phyloP scores from a whole-genome alignment of 2,888 invertebrate genomes.

The Drosophila mimica region DNA sequence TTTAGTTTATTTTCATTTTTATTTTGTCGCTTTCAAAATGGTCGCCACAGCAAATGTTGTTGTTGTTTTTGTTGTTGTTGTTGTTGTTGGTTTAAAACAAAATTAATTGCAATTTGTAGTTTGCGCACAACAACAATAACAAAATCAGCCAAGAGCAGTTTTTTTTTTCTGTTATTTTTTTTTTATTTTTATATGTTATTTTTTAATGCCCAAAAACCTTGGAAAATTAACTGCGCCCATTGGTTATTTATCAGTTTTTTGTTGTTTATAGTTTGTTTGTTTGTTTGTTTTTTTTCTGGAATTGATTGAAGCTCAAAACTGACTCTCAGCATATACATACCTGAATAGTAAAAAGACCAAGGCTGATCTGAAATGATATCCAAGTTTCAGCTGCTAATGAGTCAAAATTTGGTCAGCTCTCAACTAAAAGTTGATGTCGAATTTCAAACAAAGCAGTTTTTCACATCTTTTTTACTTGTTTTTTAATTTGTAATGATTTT shows the following conservation, averaged over 20 bases:
- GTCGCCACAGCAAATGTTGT: constrained; percentile 42
- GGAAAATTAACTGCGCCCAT: constrained; percentile 66
- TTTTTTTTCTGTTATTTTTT: constrained; percentile 1
- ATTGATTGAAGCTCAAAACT: constrained; percentile 2
- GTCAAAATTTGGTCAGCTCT: constrained; percentile 9
- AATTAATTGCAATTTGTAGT: constrained; percentile 75
- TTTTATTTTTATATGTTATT: constrained; percentile 12
- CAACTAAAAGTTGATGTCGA: constrained; percentile 4
- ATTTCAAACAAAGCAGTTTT: not conserved
- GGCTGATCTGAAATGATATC: constrained; percentile 9
- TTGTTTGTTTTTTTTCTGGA: constrained; percentile 32
- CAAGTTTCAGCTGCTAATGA: constrained; percentile 8
- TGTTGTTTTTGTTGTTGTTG: constrained; percentile 10
- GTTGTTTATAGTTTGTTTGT: constrained; percentile 10
- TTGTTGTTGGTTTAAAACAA: constrained; percentile 46
- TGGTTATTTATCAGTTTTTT: constrained; percentile 1
- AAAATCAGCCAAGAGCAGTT: constrained; percentile 8
- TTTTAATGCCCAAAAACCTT: constrained; percentile 50
- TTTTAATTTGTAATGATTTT: not conserved
- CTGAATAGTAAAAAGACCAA: constrained; percentile 21
- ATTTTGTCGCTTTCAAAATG: constrained; percentile 69
- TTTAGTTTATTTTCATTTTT: constrained; percentile 23
- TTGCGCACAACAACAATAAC: constrained; percentile 20
- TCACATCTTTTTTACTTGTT: not conserved
- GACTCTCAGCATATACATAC: constrained; percentile 8